These are phyloP conservation scores for Amphiprion ocellaris DNA, from an alignment of 2,113 vertebrate species.

Conservation along the genomic window DNA sequence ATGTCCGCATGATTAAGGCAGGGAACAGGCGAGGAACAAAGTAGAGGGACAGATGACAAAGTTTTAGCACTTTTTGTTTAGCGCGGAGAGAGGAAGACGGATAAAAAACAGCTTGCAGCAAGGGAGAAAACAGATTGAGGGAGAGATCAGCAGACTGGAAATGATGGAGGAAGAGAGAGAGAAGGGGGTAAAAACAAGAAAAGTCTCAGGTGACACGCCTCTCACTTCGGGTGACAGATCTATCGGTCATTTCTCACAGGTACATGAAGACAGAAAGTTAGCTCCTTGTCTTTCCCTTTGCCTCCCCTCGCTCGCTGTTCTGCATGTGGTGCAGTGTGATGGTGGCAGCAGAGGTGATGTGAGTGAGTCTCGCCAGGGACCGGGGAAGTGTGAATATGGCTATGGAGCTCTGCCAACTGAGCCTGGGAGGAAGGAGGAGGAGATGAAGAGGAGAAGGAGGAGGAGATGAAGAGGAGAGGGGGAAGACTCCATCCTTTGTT, in stretches of 20 bases:
- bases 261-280: slow-evolving; percentile 52
- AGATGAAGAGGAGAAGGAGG: slow-evolving; percentile 43
- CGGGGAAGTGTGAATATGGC: slow-evolving; percentile 76
- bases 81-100: slow-evolving; percentile 3
- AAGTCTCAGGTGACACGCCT: slow-evolving; percentile 40
- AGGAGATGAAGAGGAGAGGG: slow-evolving; percentile 50
- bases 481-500: slow-evolving; percentile 79
- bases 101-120: slow-evolving; percentile 21
- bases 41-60: slow-evolving; percentile 61
- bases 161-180: slow-evolving; percentile 32
- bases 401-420: slow-evolving; percentile 77
- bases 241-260: slow-evolving; percentile 53
- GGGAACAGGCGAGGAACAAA: slow-evolving; percentile 35
- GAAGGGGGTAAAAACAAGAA: slow-evolving; percentile 20
- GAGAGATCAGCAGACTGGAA: slow-evolving; percentile 46
- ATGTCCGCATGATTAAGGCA: slow-evolving; percentile 60
- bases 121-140: slow-evolving; percentile 50
- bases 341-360: slow-evolving; percentile 57
- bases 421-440: slow-evolving; percentile 45
- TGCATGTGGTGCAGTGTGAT: slow-evolving; percentile 70
- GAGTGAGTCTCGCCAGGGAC: slow-evolving; percentile 65
- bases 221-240: slow-evolving; percentile 61
- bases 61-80: slow-evolving; percentile 46
- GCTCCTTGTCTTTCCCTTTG: slow-evolving; percentile 11
- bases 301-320: slow-evolving; percentile 29